phyloP scores from a whole-genome alignment of 2,888 invertebrate species.

The Apamea sordens region DNA sequence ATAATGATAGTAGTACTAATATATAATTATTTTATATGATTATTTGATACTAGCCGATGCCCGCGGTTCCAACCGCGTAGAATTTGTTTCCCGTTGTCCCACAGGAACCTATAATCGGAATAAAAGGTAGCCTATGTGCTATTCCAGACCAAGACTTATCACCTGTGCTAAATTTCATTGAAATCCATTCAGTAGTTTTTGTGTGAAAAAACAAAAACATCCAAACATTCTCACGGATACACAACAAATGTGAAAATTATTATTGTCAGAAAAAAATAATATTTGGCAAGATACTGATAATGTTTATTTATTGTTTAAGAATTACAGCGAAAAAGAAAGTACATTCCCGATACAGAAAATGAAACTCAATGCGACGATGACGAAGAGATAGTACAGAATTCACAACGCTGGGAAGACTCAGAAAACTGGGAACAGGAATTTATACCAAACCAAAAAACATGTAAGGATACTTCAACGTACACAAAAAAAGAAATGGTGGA shows the following conservation, averaged over 20 bases:
- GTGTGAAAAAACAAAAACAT: slow-evolving; percentile 40
- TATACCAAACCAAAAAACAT: slow-evolving; percentile 42
- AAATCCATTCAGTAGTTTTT: slow-evolving; percentile 34
- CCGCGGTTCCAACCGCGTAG: slow-evolving; percentile 31
- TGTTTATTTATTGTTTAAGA: slow-evolving; percentile 55
- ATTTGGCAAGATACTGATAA: slow-evolving; percentile 42
- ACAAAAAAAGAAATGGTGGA: slow-evolving; percentile 51
- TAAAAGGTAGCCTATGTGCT: slow-evolving; percentile 40
- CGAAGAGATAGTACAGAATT: slow-evolving; percentile 50
- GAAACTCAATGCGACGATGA: slow-evolving; percentile 62
- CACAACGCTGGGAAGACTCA: slow-evolving; percentile 52
- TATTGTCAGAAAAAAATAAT: slow-evolving; percentile 42
- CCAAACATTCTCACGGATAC: slow-evolving; percentile 36
- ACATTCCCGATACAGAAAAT: slow-evolving; percentile 59
- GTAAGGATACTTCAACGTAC: slow-evolving; percentile 46
- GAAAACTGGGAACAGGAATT: slow-evolving; percentile 52
- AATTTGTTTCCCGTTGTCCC: slow-evolving; percentile 39
- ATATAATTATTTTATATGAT: slow-evolving; percentile 39
- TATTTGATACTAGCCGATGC: slow-evolving; percentile 39
- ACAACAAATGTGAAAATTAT: slow-evolving; percentile 46
- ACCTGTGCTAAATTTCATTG: slow-evolving; percentile 43
- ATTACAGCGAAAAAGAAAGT: slow-evolving; percentile 58
- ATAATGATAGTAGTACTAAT: slow-evolving; percentile 44
- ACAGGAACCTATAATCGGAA: slow-evolving; percentile 39
- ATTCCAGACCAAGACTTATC: slow-evolving; percentile 41